Percentiles rank a stretch among this genome's conserved stretches.
Conservation (phyloP, 2,888 invertebrate genomes). For the Bembecia ichneumoniformis region DNA sequence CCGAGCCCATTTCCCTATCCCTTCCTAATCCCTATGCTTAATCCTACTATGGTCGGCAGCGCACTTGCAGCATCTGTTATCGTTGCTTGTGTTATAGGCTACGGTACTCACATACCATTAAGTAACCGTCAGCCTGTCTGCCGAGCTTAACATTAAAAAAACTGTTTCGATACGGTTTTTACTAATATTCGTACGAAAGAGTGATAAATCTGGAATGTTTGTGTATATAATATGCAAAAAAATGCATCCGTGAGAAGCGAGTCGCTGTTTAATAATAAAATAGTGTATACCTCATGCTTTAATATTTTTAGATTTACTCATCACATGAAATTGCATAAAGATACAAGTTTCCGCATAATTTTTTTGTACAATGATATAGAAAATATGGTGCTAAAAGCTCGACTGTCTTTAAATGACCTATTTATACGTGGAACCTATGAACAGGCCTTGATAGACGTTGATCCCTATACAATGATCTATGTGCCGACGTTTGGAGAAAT, state of each 20-base stretch:
- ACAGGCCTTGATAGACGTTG: conserved; percentile 21
- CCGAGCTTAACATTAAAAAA: no score
- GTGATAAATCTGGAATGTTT: no score
- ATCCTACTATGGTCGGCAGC: no score
- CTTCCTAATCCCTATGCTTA: no score
- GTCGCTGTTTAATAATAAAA: not conserved
- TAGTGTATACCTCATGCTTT: not conserved
- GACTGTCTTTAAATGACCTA: conserved; percentile 38
- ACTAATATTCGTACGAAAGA: no score
- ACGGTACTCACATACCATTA: no score
- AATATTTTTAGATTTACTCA: conserved; percentile 41
- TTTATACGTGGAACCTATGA: conserved; percentile 46
- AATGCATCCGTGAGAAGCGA: not conserved
- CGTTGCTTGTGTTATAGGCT: no score
- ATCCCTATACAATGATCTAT: conserved; percentile 30
- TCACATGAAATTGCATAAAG: conserved; percentile 51
- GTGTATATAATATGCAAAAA: no score
- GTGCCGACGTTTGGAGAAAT: conserved; percentile 38
- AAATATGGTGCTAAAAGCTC: conserved; percentile 26
- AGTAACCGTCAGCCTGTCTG: no score
- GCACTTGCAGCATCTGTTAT: no score
- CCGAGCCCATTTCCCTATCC: no score
- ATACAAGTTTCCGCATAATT: conserved; percentile 37
- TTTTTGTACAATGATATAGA: conserved; percentile 29
- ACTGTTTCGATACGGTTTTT: no score